Evolutionary conservation across 92 coral and sea anemone species (phyloP).

Genomic region (Palythoa grandiflora): DNA sequence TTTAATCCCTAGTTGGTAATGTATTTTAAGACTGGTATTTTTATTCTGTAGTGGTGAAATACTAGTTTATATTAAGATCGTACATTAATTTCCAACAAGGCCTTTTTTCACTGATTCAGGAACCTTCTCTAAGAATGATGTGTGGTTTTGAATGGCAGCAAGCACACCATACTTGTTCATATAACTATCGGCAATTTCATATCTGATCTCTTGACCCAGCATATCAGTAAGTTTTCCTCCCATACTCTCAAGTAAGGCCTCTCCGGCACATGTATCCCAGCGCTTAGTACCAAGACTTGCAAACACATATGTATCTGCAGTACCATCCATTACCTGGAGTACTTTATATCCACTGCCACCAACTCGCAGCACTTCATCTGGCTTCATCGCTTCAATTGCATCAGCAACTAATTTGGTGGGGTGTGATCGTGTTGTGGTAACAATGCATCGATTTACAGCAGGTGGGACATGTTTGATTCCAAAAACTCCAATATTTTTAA

Average conservation of each 20-base stretch:
- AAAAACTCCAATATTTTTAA: conserved; percentile 88
- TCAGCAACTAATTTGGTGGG: conserved; percentile 76
- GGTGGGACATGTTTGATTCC: conserved; percentile 75
- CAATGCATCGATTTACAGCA: conserved; percentile 77
- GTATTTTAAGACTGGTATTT: too few species aligned
- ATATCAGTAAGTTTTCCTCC: conserved; percentile 93
- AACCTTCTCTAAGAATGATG: conserved; percentile 69
- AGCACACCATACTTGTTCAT: conserved; percentile 85
- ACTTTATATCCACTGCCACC: conserved; percentile 98
- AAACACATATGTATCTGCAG: conserved; percentile 93
- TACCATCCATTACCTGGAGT: conserved; percentile 82
- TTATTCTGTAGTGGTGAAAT: too few species aligned
- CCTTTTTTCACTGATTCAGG: conserved; percentile 86
- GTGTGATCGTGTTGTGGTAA: conserved; percentile 94
- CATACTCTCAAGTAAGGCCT: conserved; percentile 86
- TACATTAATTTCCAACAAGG: conserved; percentile 28
- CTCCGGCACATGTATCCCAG: conserved; percentile 99
- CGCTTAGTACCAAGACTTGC: conserved; percentile 94
- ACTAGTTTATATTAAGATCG: not conserved
- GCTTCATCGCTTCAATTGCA: conserved; percentile 95
- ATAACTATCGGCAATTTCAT: conserved; percentile 78
- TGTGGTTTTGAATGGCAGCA: conserved; percentile 83
- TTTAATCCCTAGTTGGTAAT: too few species aligned
- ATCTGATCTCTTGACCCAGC: conserved; percentile 79
- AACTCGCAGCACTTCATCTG: conserved; percentile 79